These are phyloP conservation scores for Drosophila sp. DNA, from an alignment of 1,140 invertebrate species.

Conservation along the genomic window DNA sequence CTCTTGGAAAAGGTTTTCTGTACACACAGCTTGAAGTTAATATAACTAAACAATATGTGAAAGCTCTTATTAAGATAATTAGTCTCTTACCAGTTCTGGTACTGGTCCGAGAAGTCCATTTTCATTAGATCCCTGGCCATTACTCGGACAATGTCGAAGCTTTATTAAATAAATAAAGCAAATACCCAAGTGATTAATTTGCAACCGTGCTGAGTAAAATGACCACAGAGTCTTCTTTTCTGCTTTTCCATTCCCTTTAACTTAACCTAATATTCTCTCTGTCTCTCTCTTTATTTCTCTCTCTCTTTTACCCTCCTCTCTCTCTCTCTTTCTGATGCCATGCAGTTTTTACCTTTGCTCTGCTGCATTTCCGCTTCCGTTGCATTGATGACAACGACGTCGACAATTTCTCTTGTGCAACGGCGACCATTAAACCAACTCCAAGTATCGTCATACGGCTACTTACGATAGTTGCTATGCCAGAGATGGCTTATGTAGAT, in stretches of 20 bases:
- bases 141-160: constrained; percentile 41
- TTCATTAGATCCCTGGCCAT: constrained; percentile 28
- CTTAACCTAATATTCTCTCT: neutral
- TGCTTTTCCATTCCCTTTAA: neutral
- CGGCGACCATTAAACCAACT: constrained; percentile 45
- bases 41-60: neutral
- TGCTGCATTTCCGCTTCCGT: constrained; percentile 57
- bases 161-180: constrained; percentile 57
- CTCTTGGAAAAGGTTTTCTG: neutral
- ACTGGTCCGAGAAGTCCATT: constrained; percentile 12
- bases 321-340: no score
- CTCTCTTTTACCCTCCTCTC: no score
- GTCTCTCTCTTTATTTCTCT: no score
- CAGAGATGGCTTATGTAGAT: constrained; percentile 42
- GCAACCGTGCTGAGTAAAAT: constrained; percentile 31
- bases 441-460: constrained; percentile 38
- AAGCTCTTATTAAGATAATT: constrained; percentile 15
- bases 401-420: constrained; percentile 39
- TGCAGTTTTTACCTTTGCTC: constrained; percentile 27
- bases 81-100: neutral
- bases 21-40: neutral
- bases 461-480: constrained; percentile 41
- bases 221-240: constrained; percentile 17
- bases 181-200: constrained; percentile 64
- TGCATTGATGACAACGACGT: constrained; percentile 34